Percentiles rank a stretch among this genome's conserved stretches.
Evolutionary conservation across 2,888 invertebrate species (phyloP).

Genomic region (Chrysolina haemoptera): DNA sequence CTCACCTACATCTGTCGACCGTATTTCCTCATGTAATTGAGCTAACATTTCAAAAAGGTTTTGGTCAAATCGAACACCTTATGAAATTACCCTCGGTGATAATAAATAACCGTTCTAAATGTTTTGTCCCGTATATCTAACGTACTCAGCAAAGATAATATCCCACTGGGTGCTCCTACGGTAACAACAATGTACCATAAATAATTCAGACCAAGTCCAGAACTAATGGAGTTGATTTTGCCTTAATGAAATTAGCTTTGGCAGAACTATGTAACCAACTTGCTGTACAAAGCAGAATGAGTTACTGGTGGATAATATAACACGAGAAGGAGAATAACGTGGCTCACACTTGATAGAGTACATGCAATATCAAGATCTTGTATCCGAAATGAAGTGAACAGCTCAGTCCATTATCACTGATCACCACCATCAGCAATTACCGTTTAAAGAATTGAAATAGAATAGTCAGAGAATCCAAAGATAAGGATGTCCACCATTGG

Average conservation of each 20-base stretch:
- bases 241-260: constrained; percentile 59
- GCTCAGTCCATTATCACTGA: not conserved
- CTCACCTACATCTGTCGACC: too few relatives aligned
- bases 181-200: constrained; percentile 50
- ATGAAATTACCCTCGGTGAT: too few relatives aligned
- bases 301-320: constrained; percentile 1
- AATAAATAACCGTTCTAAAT: too few relatives aligned
- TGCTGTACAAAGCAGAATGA: constrained; percentile 14
- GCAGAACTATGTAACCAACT: constrained; percentile 3
- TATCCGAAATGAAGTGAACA: not conserved
- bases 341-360: not conserved
- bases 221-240: constrained; percentile 63
- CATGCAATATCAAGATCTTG: not conserved
- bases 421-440: too few relatives aligned
- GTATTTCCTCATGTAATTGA: too few relatives aligned
- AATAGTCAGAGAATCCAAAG: too few relatives aligned
- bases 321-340: not conserved
- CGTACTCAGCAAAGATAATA: not conserved
- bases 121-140: not conserved
- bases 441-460: not conserved
- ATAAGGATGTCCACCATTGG: too few relatives aligned
- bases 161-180: not conserved
- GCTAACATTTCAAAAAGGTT: too few relatives aligned
- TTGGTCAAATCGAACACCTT: too few relatives aligned
- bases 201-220: constrained; percentile 62